Percentiles rank a stretch among this genome's conserved stretches.
These are phyloP conservation scores for Poeciliopsis presidionis DNA, from an alignment of 2,797 vertebrate genomes.

Conservation along the genomic window DNA sequence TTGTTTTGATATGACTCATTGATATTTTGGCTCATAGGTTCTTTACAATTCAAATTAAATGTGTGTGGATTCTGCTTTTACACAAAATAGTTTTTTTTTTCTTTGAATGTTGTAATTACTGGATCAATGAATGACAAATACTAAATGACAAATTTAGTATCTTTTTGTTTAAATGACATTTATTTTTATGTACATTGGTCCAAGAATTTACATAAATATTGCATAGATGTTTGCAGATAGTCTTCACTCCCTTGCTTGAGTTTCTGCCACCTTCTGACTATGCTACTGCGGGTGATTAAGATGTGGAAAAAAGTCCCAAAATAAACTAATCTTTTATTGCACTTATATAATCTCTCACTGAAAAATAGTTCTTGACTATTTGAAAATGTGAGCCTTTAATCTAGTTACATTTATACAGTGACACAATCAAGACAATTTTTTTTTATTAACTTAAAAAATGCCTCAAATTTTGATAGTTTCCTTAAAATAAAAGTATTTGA, in stretches of 20 bases:
- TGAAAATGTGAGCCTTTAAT: neutral
- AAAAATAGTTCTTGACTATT: neutral
- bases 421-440: neutral
- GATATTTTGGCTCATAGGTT: neutral
- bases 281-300: neutral
- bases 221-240: neutral
- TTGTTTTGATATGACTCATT: neutral
- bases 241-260: neutral
- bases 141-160: neutral
- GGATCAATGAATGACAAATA: neutral
- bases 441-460: neutral
- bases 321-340: neutral
- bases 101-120: neutral
- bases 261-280: neutral
- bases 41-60: neutral
- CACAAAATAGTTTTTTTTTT: neutral
- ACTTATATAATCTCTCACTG: neutral
- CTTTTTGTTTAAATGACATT: neutral
- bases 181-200: neutral
- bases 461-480: neutral
- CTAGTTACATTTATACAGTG: neutral
- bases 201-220: neutral
- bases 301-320: neutral
- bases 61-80: neutral
- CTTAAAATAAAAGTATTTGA: neutral